A percentile compares a stretch with the other conserved stretches of the same genome.
Evolutionary conservation across 2,888 invertebrate species (phyloP).

Genomic region (Synanthedon myopaeformis): DNA sequence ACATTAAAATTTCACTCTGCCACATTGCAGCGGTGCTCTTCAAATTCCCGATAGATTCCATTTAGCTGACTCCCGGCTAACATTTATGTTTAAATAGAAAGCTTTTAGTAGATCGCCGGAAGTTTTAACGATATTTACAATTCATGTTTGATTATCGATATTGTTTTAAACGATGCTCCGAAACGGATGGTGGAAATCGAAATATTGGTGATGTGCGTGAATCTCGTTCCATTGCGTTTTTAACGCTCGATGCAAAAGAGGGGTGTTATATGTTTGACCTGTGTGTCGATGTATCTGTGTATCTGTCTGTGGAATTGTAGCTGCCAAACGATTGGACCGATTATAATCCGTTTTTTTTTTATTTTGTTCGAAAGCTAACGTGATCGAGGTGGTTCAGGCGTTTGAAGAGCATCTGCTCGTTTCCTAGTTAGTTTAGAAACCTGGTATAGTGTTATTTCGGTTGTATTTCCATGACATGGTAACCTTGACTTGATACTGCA

Average conservation of each 20-base stretch:
- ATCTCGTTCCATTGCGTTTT: not conserved
- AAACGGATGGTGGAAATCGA: not conserved
- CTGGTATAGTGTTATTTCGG: too few species aligned
- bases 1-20: conserved; percentile 23
- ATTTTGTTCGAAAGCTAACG: too few species aligned
- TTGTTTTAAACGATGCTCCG: not conserved
- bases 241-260: not conserved
- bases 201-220: not conserved
- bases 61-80: conserved; percentile 1
- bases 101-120: not conserved
- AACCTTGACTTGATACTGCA: too few species aligned
- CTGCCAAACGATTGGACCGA: too few species aligned
- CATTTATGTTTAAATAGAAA: not conserved
- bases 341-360: too few species aligned
- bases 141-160: not conserved
- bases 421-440: too few species aligned
- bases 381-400: too few species aligned
- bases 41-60: conserved; percentile 8
- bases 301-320: too few species aligned
- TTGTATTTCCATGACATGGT: too few species aligned
- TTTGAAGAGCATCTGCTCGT: too few species aligned
- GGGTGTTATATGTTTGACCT: too few species aligned
- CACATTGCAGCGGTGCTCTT: conserved; percentile 9
- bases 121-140: not conserved
- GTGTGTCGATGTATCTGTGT: too few species aligned